phyloP scores from a whole-genome alignment of 2,888 invertebrate species.

The Himalopsyche japonica region DNA sequence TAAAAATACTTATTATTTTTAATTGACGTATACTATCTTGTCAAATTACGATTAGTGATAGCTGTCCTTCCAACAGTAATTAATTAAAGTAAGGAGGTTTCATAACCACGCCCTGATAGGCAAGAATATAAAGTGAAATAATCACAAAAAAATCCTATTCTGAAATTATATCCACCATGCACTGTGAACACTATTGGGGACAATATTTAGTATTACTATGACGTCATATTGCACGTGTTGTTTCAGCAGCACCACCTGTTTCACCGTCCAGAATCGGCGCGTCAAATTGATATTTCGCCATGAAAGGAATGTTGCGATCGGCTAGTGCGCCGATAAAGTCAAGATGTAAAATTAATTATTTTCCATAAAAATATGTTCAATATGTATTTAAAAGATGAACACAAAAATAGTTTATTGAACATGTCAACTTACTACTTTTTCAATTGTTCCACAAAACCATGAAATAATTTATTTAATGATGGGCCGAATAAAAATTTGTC shows the following conservation, averaged over 20 bases:
- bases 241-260: conserved; percentile 31
- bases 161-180: conserved; percentile 9
- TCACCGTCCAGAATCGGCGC: conserved; percentile 23
- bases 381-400: too few relatives aligned
- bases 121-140: not conserved
- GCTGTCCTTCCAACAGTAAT: not conserved
- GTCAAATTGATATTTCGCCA: conserved; percentile 27
- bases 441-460: too few relatives aligned
- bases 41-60: too few relatives aligned
- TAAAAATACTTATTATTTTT: too few relatives aligned
- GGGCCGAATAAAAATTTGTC: too few relatives aligned
- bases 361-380: too few relatives aligned
- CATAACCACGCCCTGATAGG: not conserved
- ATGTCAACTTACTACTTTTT: too few relatives aligned
- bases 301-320: conserved; percentile 5
- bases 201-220: not conserved
- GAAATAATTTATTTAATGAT: too few relatives aligned
- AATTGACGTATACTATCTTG: too few relatives aligned
- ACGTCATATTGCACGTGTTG: conserved; percentile 27
- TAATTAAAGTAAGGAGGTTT: not conserved
- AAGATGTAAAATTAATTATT: too few relatives aligned
- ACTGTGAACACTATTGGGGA: not conserved
- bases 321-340: conserved; percentile 14
- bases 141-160: not conserved
- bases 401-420: too few relatives aligned